phyloP scores from a whole-genome alignment of 2,797 vertebrate species.

The Pantherophis vulpinus region DNA sequence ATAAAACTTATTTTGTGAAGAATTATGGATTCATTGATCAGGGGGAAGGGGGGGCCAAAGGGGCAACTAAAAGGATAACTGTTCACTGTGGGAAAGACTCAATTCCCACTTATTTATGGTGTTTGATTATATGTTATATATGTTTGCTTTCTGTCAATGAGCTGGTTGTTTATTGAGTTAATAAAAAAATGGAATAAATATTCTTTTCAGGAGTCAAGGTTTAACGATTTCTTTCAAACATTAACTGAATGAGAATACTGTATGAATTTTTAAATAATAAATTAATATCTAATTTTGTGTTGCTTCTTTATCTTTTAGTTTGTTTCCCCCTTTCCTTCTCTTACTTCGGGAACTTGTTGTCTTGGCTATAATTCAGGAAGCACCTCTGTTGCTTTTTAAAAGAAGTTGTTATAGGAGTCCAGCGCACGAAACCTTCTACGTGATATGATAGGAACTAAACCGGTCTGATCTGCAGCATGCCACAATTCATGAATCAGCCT shows the following conservation, averaged over 20 bases:
- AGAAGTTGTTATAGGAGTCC: neutral
- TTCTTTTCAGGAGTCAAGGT: neutral
- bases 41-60: neutral
- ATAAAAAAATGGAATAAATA: neutral
- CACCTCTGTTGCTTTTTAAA: neutral
- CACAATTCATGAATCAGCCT: neutral
- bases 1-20: neutral
- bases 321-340: neutral
- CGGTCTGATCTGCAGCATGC: neutral
- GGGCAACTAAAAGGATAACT: neutral
- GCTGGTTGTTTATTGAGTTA: neutral
- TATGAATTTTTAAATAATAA: neutral
- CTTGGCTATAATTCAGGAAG: neutral
- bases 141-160: neutral
- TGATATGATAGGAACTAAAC: neutral
- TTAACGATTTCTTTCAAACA: neutral
- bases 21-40: neutral
- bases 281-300: neutral
- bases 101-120: neutral
- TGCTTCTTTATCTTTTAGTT: neutral
- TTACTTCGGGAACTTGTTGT: neutral
- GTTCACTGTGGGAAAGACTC: neutral
- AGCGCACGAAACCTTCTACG: neutral
- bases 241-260: neutral
- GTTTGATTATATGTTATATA: neutral